phyloP scores from a whole-genome alignment of 2,113 vertebrate species.

The Brachypodius melanocephalos region DNA sequence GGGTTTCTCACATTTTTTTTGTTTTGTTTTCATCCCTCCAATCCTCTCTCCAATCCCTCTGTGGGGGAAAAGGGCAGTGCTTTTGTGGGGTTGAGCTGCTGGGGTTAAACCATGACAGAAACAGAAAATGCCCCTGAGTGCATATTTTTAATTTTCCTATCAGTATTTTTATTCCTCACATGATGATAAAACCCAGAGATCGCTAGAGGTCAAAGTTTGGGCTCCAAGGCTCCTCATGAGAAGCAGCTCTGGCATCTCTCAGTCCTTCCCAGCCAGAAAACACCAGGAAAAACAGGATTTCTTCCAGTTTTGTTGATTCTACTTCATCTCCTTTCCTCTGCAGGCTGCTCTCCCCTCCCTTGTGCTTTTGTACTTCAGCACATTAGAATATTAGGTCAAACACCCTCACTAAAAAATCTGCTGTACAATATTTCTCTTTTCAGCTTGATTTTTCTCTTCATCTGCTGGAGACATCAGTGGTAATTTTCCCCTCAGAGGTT shows the following conservation, averaged over 20 bases:
- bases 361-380: background rate
- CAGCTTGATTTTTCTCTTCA: background rate
- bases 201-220: background rate
- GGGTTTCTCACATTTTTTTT: background rate
- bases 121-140: background rate
- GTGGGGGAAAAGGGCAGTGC: background rate
- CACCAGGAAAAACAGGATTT: background rate
- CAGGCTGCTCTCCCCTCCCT: background rate
- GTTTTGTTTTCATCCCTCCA: background rate
- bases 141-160: background rate
- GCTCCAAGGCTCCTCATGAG: background rate
- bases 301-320: background rate
- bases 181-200: background rate
- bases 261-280: background rate
- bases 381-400: constrained; percentile 65
- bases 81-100: background rate
- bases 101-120: background rate
- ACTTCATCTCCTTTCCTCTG: background rate
- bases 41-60: background rate
- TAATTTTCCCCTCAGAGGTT: background rate
- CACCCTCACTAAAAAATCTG: constrained; percentile 1
- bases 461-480: background rate
- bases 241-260: background rate
- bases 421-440: background rate
- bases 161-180: background rate